Conservation (phyloP, 2,797 vertebrate genomes). For the Harpagifer antarcticus region DNA sequence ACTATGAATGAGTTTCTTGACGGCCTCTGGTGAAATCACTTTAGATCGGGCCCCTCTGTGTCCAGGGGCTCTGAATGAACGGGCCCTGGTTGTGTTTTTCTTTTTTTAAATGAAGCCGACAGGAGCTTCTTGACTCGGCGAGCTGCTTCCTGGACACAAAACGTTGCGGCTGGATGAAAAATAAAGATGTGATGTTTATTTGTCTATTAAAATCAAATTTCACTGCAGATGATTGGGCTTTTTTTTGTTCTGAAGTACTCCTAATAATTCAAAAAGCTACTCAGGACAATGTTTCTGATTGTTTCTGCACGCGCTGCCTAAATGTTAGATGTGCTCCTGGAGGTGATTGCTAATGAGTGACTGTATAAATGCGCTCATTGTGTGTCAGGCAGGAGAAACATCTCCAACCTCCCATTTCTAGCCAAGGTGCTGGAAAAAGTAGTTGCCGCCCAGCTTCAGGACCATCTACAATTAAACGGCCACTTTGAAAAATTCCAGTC, state of each 20-base stretch:
- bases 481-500: too few species aligned
- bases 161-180: conserved; percentile 40
- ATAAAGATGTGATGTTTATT: conserved; percentile 68
- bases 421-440: too few species aligned
- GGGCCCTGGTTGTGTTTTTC: conserved; percentile 53
- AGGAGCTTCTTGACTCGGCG: conserved; percentile 47
- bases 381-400: conserved; percentile 31
- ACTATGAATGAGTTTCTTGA: conserved; percentile 29
- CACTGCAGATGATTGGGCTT: conserved; percentile 41
- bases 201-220: conserved; percentile 72
- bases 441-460: too few species aligned
- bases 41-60: conserved; percentile 10
- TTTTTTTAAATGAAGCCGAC: conserved; percentile 55
- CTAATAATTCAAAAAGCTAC: background rate
- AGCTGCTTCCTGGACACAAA: conserved; percentile 44
- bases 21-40: conserved; percentile 15
- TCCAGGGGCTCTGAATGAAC: conserved; percentile 41
- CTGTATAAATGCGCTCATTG: conserved; percentile 28
- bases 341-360: conserved; percentile 28
- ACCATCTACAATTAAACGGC: too few species aligned
- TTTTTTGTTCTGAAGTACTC: conserved; percentile 16
- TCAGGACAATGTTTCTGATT: background rate
- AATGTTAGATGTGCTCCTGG: conserved; percentile 14
- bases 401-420: too few species aligned
- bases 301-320: conserved; percentile 8